Base-by-base conservation (phyloP, 2,113 vertebrate species). In the Takifugu bimaculatus region DNA sequence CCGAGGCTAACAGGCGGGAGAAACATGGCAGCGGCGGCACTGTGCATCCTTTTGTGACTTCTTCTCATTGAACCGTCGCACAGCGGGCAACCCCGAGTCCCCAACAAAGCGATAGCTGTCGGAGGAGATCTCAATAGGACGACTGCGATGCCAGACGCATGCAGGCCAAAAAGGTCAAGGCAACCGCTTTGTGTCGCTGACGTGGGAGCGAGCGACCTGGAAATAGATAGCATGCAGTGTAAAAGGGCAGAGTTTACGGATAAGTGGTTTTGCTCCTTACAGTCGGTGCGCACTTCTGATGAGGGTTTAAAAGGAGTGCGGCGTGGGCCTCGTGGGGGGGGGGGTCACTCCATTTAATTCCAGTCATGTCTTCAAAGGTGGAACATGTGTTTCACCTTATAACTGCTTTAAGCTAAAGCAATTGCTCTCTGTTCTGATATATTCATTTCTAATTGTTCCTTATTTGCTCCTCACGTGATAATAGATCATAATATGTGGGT, bases 131-230 rank as follows among this genome's bases (percentile, higher is more conserved):
- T 83, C 84, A 76, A 82, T 81, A 69, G 75, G 70, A 75, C 42
- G 13, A 52, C 79, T 70, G 87, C 87, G 87, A 79, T 68, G 54
- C 28, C 50, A 86, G 78, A 70, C 82, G 77, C 66, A 71, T 70
- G 78, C 82, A 81, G 62, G 77, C 42, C 75, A 77, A 74, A 83
- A 89, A 90, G 86, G 87, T 87, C 87, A 88, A 79, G 26, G 35
- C 80, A 80, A 82, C 82, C 69, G 63, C 69, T 78, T 80, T 77
- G 69, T 65, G 47, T 67, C 57, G 67, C 70, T 57, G 4, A 74
- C 80, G 76, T 39, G 60, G 67, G 70, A 63, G 72, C 69, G 67
- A 72, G 61, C 2, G 13, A 44, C 52, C 49, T 69, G 72, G 80
- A 85, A 85, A 87, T 60, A 72, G 70, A 77, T 66, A 65, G 71